A percentile compares a stretch with the other conserved stretches of the same genome.
Conservation (phyloP, 2,113 vertebrate species). For the Chionis minor region DNA sequence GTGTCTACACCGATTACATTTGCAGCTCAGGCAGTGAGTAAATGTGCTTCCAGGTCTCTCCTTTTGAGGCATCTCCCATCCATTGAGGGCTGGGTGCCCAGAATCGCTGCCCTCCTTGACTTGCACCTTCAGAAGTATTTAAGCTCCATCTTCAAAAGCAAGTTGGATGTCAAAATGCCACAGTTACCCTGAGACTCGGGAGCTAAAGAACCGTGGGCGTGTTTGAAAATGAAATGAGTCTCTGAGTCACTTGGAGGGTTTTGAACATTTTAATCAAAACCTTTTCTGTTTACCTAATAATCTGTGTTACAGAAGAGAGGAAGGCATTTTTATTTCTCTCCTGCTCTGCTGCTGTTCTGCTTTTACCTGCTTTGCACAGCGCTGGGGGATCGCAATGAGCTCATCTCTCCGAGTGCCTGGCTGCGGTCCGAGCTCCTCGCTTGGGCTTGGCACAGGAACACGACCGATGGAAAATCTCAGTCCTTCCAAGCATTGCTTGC, state of each 20-base stretch:
- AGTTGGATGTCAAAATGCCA: background rate
- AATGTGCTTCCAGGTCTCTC: background rate
- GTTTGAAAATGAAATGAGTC: background rate
- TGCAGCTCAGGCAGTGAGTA: background rate
- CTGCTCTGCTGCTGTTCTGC: background rate
- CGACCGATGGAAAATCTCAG: background rate
- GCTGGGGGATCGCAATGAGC: background rate
- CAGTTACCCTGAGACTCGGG: background rate
- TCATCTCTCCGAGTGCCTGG: background rate
- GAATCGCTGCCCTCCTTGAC: background rate
- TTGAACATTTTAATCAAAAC: background rate
- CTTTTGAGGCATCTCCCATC: background rate
- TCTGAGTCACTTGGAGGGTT: background rate
- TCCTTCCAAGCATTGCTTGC: background rate
- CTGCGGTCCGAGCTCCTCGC: background rate
- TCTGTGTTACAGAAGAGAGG: background rate
- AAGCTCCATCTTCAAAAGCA: background rate
- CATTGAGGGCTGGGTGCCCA: background rate
- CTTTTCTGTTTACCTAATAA: background rate
- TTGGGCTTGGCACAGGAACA: background rate
- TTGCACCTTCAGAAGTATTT: background rate
- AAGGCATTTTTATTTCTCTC: background rate
- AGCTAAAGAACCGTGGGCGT: background rate
- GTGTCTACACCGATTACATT: background rate
- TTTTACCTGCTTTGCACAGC: background rate